Base-by-base conservation (phyloP, 64 coral and sea anemone species). In the Cladopsammia gracilis region DNA sequence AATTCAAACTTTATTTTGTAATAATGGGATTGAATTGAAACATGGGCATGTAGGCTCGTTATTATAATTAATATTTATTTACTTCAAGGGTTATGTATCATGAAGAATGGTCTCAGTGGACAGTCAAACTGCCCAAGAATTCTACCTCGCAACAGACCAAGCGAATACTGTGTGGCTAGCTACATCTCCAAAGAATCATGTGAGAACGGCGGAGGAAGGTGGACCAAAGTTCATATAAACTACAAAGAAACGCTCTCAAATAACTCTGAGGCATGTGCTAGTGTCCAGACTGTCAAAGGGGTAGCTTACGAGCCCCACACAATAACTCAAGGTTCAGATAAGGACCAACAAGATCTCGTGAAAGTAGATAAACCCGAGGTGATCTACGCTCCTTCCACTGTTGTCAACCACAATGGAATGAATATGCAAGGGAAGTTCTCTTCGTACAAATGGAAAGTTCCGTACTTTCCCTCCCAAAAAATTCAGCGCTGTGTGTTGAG, bases 401-500 rank as follows among this genome's bases (percentile, higher is more conserved):
- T 72, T 88, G 86, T 73, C 68, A 88, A 88, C 66, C 86, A 88
- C 23, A 72, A 88, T 25, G 86, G 86, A 34, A 42, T 73, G 51
- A 76, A 72, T 16, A 74, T 88, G 68, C 7, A 76, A 8, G 86
- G 86, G 20, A 76, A 88, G 86, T 88, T 88, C 14, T 73, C 72
- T 26, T 73, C 67, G 25, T 88, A 74, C 52, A 76, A 51, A 72
- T 88, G 86, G 86, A 72, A 58, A 26, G 24, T 88, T 75, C 86
- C 86, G 18, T 44, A 73, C 24, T 73, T 76, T 59, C 69, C 86
- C 22, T 76, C 67, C 48, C 34, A 84, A n/a, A 84, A 18, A 18
- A 84, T 49, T 67, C 80, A 88, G 86, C 86, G 86, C 19, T 88
- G 86, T 50, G 70, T 88, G 3, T 75, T 88, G 52, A 88, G 86